A percentile compares a stretch with the other conserved stretches of the same genome.
Evolutionary conservation across 2,113 vertebrate species (phyloP).

Genomic region (Petrocephalus zakoni): DNA sequence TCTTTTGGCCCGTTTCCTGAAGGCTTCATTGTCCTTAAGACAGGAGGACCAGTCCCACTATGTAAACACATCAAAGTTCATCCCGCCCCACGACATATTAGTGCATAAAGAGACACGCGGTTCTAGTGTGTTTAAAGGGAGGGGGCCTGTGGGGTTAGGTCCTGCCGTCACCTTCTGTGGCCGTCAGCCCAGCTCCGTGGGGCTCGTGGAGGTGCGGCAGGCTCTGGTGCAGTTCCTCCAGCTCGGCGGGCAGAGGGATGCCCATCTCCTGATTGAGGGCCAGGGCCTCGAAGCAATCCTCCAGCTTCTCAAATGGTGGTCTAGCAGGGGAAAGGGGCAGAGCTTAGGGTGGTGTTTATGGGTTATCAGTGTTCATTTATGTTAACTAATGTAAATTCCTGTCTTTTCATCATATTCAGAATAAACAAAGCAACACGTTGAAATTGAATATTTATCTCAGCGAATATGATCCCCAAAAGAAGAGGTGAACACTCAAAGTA

Average conservation of each 20-base stretch:
- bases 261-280: conserved; percentile 83
- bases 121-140: conserved; percentile 22
- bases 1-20: neutral
- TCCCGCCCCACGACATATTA: conserved; percentile 26
- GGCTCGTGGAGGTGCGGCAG: conserved; percentile 48
- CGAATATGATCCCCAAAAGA: neutral
- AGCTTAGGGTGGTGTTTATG: conserved; percentile 18
- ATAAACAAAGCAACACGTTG: neutral
- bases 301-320: conserved; percentile 86
- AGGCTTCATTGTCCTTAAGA: neutral
- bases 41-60: conserved; percentile 35
- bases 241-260: conserved; percentile 83
- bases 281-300: conserved; percentile 87
- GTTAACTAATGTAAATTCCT: neutral
- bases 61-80: conserved; percentile 46
- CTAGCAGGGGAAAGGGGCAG: conserved; percentile 45
- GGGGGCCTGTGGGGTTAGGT: conserved; percentile 42
- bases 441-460: neutral
- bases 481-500: neutral
- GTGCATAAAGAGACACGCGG: conserved; percentile 41
- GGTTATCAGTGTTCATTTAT: conserved; percentile 37
- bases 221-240: conserved; percentile 83
- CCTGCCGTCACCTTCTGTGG: conserved; percentile 32
- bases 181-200: conserved; percentile 28
- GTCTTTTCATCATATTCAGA: neutral